Base-by-base conservation (phyloP, 1,140 invertebrate species). In the Uloborus diversus region DNA sequence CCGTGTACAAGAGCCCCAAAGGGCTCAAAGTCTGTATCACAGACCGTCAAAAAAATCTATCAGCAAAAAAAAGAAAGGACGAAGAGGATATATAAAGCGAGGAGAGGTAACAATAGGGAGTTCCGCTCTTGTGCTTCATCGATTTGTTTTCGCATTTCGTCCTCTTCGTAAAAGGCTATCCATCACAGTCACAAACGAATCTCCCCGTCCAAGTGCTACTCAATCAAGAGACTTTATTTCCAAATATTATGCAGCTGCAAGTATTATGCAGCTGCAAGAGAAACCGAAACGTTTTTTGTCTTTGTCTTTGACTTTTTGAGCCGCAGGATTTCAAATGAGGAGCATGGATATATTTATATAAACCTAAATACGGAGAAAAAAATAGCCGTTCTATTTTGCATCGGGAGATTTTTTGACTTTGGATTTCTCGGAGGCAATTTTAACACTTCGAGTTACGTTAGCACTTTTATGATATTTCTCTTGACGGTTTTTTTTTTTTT, bases 101-200 rank as follows among this genome's bases (percentile, higher is more conserved):
- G 62, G 27, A 32, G 33, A 56, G 49, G 37, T 73, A 62, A 73
- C 70, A 61, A 61, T 62, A 51, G 23, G 42, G 61, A 65, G 61
- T 42, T 57, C 37, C 56, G 49, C 62, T 56, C 42, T 20, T 64
- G 59, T 66, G 62, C 56, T 56, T 57, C 62, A 65, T 78, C 61
- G 73, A 78, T 78, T 78, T 78, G 73, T 66, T 78, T 78, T 78
- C 73, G 61, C 49, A 65, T 78, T 78, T 78, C 73, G 47, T 65
- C 73, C 56, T 37, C 51, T 35, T 32, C 62, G 37, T 64, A 75
- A 65, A 65, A 37, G 62, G 59, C 66, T 30, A 78, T 78, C 73
- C 33, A 78, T 78, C 73, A 78, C 61, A 35, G 51, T 78, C 73
- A 78, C 73, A 78, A 78, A 78, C 73, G 73, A 78, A 78, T 78